A percentile compares a stretch with the other conserved stretches of the same genome.
Conservation (phyloP, 1,140 invertebrate species). For the Ceratosolen solmsi region DNA sequence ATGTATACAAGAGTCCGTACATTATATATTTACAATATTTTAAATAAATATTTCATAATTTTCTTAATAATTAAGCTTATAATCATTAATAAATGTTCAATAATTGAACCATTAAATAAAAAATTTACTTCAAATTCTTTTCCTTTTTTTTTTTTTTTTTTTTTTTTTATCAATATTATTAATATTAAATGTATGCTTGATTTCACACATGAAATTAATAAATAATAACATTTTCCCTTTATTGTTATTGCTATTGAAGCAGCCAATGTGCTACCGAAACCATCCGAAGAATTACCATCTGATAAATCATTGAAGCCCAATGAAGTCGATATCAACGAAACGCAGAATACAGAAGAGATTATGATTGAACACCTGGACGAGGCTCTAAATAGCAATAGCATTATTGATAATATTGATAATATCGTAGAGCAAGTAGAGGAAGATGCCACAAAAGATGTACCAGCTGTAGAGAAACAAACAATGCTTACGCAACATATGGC, state of each 20-base stretch:
- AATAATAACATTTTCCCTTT: neutral
- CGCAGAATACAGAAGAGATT: conserved; percentile 56
- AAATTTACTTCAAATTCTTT: no score
- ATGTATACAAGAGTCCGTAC: no score
- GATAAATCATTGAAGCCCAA: neutral
- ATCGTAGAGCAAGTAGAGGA: conserved; percentile 52
- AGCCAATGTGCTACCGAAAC: neutral
- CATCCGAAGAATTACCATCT: neutral
- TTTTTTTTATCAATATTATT: no score
- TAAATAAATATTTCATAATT: no score
- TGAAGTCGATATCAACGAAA: conserved; percentile 48
- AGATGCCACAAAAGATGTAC: conserved; percentile 55
- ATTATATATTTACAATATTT: no score
- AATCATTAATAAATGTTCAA: no score
- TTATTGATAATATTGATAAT: conserved; percentile 61
- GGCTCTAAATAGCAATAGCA: conserved; percentile 57
- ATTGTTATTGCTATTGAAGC: neutral
- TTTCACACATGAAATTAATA: no score
- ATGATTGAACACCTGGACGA: conserved; percentile 63
- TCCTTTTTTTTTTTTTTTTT: no score
- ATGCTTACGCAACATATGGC: conserved; percentile 81
- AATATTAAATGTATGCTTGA: no score
- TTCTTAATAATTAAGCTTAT: no score
- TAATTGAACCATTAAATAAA: no score
- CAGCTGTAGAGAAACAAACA: conserved; percentile 75